Base-by-base conservation (phyloP, 2,797 vertebrate species). In the Anguilla megastoma region DNA sequence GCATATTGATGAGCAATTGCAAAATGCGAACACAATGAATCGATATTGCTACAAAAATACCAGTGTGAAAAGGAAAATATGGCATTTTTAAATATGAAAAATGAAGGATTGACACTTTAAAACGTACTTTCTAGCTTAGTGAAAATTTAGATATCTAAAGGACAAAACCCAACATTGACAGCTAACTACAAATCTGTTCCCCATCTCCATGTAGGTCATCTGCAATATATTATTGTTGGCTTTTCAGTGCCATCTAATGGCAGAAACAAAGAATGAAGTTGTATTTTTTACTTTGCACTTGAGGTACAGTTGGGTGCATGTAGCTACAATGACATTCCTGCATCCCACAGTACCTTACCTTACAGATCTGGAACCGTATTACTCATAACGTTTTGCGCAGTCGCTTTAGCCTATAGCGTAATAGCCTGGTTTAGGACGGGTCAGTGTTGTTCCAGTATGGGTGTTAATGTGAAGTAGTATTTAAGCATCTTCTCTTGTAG, bases 211-310 rank as follows among this genome's bases (percentile, higher is more conserved):
- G 4, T 3, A 71, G n/a, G 1, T 12, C 8, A 79, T 0, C 41
- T 79, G 1, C 16, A 24, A 18, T 79, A 45, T 45, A 45, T 79
- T 36, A 9, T 4, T 63, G 27, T n/a, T 76, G 71, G 36, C 30
- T 12, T 76, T 76, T 76, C 27, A 45, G 41, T 50, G 79, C 79
- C 79, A 82, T 82, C 79, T 82, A n/a, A 45, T 82, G 79, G 79
- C 27, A n/a, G 79, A 50, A 48, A 48, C 8, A 14, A 82, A 48
- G 45, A 79, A 79, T 24, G 41, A 82, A 82, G 41, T 24, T 82
- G 7, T 2, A 48, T 24, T 50, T 50, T 82, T 21, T 0, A 45
- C 74, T 79, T 16, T 8, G 16, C 56, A 58, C 56, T 58, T 18
- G 16, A 58, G 16, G 14, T 58, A 58, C 56, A 0, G 56, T 58